Conservation (phyloP, 2,113 vertebrate genomes). For the Hipposideros armiger region DNA sequence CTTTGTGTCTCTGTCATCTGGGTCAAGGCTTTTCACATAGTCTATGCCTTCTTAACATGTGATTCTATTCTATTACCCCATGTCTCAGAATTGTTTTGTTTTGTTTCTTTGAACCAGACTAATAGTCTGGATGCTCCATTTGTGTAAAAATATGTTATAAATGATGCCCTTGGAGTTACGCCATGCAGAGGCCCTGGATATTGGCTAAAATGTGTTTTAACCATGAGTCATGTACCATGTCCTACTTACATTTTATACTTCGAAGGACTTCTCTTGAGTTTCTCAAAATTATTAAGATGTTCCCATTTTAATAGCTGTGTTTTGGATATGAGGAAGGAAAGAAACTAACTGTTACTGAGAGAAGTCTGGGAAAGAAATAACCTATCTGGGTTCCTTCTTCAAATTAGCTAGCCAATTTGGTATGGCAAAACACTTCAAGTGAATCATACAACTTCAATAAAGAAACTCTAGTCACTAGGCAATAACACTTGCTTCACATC, state of each 20-base stretch:
- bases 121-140: slow-evolving; percentile 21
- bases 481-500: slow-evolving; percentile 39
- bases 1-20: neutral
- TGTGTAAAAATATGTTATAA: slow-evolving; percentile 33
- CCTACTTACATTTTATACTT: slow-evolving; percentile 9
- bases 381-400: slow-evolving; percentile 55
- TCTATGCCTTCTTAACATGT: neutral
- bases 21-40: slow-evolving; percentile 24
- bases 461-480: slow-evolving; percentile 19
- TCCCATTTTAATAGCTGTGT: neutral
- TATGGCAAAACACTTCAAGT: slow-evolving; percentile 60
- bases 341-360: slow-evolving; percentile 54
- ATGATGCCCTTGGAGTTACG: neutral
- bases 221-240: neutral
- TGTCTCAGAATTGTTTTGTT: slow-evolving; percentile 12
- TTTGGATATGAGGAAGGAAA: slow-evolving; percentile 58
- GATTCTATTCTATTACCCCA: neutral
- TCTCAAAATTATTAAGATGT: slow-evolving; percentile 49
- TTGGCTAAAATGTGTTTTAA: slow-evolving; percentile 46
- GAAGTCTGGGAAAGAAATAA: slow-evolving; percentile 55
- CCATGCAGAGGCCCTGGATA: neutral
- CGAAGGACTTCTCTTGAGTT: neutral
- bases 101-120: slow-evolving; percentile 1
- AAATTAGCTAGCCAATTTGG: slow-evolving; percentile 65
- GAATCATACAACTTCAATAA: slow-evolving; percentile 49